Evolutionary conservation across 2,113 vertebrate genomes (phyloP).

Genomic region (Benitochromis conjunctus): DNA sequence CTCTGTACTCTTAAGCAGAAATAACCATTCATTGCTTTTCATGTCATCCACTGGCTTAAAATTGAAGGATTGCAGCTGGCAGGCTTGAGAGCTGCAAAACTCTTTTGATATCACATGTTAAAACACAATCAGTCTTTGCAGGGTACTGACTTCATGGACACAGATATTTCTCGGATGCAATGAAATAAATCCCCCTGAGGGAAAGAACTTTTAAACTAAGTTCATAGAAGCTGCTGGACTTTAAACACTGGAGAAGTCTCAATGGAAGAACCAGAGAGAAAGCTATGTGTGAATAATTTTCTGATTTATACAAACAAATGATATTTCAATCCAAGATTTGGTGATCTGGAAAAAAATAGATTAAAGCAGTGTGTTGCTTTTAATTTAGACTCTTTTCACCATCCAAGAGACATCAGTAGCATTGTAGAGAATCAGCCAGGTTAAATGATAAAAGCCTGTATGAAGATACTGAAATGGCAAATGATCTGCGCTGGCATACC

Average conservation of each 20-base stretch:
- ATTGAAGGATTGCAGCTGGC: not conserved
- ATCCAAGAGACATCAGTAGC: not conserved
- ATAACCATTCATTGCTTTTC: not conserved
- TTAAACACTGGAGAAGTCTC: not conserved
- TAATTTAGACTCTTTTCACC: not conserved
- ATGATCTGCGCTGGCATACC: not conserved
- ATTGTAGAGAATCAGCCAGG: not conserved
- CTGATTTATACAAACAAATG: not conserved
- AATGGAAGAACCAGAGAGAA: not conserved
- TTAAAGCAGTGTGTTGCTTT: not conserved
- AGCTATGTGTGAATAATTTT: not conserved
- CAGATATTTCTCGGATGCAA: not conserved
- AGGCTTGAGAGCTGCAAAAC: not conserved
- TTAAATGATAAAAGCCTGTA: not conserved
- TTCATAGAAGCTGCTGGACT: not conserved
- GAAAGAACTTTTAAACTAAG: not conserved
- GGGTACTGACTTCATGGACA: not conserved
- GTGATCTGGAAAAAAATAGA: not conserved
- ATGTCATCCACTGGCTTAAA: not conserved
- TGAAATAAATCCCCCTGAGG: not conserved
- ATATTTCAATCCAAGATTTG: not conserved
- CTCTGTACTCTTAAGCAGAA: not conserved
- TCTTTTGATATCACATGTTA: not conserved
- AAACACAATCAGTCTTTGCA: not conserved
- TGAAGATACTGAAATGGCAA: not conserved